A percentile compares a stretch with the other conserved stretches of the same genome.
phyloP scores from a whole-genome alignment of 2,888 invertebrate species.

The Troides aeacus region DNA sequence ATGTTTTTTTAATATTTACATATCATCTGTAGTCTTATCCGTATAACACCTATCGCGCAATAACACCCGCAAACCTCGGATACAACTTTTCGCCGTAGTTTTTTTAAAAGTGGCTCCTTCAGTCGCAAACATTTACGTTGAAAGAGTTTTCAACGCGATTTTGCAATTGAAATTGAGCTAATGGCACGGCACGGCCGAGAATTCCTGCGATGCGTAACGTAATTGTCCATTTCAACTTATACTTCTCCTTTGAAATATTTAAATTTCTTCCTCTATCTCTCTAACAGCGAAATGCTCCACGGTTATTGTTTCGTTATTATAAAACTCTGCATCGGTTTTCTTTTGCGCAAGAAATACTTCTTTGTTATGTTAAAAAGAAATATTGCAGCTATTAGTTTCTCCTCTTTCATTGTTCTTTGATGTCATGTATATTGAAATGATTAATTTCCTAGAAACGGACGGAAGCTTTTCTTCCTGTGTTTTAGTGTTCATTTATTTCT shows the following conservation, averaged over 20 bases:
- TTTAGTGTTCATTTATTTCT: background rate
- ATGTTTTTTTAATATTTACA: background rate
- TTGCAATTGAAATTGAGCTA: slow-evolving; percentile 41
- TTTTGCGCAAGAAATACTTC: slow-evolving; percentile 20
- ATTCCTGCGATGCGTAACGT: slow-evolving; percentile 29
- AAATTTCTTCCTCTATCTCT: slow-evolving; percentile 26
- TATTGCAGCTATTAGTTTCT: slow-evolving; percentile 20
- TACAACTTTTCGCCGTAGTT: slow-evolving; percentile 46
- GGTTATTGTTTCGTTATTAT: slow-evolving; percentile 19
- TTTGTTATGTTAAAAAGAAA: slow-evolving; percentile 25
- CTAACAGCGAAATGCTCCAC: slow-evolving; percentile 25
- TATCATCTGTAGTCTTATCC: slow-evolving; percentile 31
- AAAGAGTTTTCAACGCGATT: slow-evolving; percentile 46
- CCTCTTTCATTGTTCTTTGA: slow-evolving; percentile 18
- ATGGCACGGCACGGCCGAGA: slow-evolving; percentile 25
- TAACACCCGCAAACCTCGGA: slow-evolving; percentile 43
- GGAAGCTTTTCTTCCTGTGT: background rate
- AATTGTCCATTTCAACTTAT: slow-evolving; percentile 31
- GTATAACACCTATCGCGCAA: slow-evolving; percentile 33
- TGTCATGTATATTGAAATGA: slow-evolving; percentile 8
- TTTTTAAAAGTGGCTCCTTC: slow-evolving; percentile 45
- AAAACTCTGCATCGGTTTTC: slow-evolving; percentile 26
- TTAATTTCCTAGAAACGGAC: slow-evolving; percentile 2
- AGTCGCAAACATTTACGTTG: slow-evolving; percentile 49
- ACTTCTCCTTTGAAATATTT: slow-evolving; percentile 30